A percentile compares a stretch with the other conserved stretches of the same genome.
Evolutionary conservation across 2,888 invertebrate genomes (phyloP).

Genomic region (Leptopterna dolabrata): DNA sequence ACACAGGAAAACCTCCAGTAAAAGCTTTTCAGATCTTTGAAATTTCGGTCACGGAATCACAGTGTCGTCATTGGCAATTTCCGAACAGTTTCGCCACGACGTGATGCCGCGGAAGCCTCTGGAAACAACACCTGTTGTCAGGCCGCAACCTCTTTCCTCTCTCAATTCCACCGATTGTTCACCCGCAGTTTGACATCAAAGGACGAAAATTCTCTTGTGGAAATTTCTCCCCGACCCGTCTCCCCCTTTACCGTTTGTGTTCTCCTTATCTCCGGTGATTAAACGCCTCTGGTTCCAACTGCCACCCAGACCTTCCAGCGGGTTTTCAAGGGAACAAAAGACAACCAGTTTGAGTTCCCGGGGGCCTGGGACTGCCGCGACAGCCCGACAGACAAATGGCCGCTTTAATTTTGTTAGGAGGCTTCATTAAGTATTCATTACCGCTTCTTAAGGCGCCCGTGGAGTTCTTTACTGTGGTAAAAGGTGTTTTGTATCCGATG

Average conservation of each 20-base stretch:
- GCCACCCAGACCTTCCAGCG: neutral
- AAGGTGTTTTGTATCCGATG: neutral
- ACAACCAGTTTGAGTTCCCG: neutral
- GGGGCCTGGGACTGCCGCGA: neutral
- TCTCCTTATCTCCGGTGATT: conserved; percentile 1
- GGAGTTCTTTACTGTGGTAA: neutral
- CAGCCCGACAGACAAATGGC: conserved; percentile 14
- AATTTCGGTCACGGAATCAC: neutral
- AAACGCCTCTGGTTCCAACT: conserved; percentile 11
- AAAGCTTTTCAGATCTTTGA: neutral
- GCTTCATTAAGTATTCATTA: conserved; percentile 46
- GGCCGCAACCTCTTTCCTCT: neutral
- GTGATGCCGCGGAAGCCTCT: neutral
- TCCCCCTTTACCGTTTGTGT: neutral
- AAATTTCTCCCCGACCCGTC: neutral
- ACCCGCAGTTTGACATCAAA: conserved; percentile 7
- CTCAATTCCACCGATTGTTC: neutral
- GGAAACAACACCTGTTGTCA: neutral
- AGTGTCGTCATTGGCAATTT: neutral
- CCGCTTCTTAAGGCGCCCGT: neutral
- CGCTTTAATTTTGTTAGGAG: conserved; percentile 38
- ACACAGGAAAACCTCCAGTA: no score
- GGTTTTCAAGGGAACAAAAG: conserved; percentile 3
- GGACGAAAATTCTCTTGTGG: neutral
- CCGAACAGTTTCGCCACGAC: neutral